A percentile compares a stretch with the other conserved stretches of the same genome.
Evolutionary conservation across 2,797 vertebrate species (phyloP).

Genomic region (Astyanax mexicanus): DNA sequence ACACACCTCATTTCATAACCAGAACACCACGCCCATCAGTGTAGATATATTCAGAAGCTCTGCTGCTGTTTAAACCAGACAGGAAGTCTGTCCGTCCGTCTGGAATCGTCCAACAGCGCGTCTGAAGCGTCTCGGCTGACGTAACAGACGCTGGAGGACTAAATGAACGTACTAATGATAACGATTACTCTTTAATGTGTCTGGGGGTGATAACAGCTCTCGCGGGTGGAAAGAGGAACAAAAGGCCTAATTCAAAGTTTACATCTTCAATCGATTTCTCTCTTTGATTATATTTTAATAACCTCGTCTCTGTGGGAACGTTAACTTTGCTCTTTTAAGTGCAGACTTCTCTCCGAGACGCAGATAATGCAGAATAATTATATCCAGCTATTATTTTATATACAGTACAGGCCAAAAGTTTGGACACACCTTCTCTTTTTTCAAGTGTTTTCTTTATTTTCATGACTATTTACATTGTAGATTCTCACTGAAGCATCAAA

Average conservation of each 20-base stretch:
- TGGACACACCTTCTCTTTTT: no score
- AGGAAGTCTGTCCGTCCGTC: no score
- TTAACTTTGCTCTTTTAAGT: not conserved
- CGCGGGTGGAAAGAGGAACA: conserved; percentile 11
- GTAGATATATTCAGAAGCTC: no score
- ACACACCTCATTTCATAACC: no score
- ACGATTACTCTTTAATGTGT: conserved; percentile 35
- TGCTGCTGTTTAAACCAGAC: no score
- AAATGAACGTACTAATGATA: conserved; percentile 25
- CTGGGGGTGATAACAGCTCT: conserved; percentile 30
- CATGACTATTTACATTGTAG: no score
- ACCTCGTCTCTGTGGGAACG: not conserved
- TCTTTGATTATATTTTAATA: conserved; percentile 1
- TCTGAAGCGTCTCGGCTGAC: not conserved
- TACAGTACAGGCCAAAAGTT: no score
- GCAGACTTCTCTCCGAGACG: not conserved
- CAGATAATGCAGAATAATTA: not conserved
- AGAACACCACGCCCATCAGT: no score
- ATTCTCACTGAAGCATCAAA: no score
- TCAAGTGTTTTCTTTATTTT: no score
- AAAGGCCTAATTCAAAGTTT: conserved; percentile 21
- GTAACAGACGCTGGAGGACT: not conserved
- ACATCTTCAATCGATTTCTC: not conserved
- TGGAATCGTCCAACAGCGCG: not conserved
- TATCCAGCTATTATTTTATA: no score